Evolutionary conservation across 2,797 vertebrate genomes (phyloP).

Genomic region (Chloroceryle inda): DNA sequence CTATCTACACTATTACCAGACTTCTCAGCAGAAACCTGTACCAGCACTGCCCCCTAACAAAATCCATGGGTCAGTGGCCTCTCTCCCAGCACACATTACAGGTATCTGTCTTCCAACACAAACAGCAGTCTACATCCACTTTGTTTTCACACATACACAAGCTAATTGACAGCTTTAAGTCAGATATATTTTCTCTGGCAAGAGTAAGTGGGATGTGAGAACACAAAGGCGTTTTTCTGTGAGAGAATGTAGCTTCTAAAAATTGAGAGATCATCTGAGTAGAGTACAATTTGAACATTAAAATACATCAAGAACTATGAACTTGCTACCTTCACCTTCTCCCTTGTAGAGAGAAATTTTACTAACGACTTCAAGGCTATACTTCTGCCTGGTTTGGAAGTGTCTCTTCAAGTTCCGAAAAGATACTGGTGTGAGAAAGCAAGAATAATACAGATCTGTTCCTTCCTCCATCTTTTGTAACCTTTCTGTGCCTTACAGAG

Average conservation of each 20-base stretch:
- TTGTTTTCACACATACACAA: neutral
- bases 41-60: neutral
- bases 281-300: fast-evolving
- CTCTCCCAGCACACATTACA: fast-evolving
- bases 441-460: neutral
- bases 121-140: neutral
- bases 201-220: neutral
- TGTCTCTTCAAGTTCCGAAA: neutral
- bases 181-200: neutral
- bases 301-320: neutral
- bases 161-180: neutral
- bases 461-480: neutral
- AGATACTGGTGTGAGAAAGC: neutral
- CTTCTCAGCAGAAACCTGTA: neutral
- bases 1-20: neutral
- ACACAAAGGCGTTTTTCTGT: neutral
- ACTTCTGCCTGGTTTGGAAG: neutral
- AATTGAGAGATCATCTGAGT: neutral
- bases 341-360: neutral
- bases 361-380: neutral
- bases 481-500: neutral
- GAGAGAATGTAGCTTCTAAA: neutral
- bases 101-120: neutral
- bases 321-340: neutral
- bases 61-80: fast-evolving